phyloP scores from a whole-genome alignment of 2,888 invertebrate species.

The Idaea straminata region DNA sequence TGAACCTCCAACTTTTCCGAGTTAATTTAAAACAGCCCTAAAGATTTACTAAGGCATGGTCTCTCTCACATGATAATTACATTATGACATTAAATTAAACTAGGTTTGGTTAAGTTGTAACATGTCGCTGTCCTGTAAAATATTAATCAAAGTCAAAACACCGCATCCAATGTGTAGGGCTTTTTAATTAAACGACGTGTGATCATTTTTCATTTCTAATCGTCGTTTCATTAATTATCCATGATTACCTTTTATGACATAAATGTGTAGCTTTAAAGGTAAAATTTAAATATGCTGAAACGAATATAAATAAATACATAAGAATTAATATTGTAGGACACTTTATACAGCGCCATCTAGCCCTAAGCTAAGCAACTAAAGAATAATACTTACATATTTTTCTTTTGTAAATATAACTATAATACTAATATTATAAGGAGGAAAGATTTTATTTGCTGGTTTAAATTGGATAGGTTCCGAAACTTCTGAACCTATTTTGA shows the following conservation, averaged over 20 bases:
- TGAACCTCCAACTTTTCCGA: neutral
- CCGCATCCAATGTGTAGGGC: conserved; percentile 55
- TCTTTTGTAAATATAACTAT: no score
- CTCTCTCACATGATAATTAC: neutral
- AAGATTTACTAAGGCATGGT: neutral
- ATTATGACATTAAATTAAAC: conserved; percentile 6
- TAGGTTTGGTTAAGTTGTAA: conserved; percentile 42
- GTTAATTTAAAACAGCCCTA: neutral
- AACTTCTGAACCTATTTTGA: no score
- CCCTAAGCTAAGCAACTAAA: no score
- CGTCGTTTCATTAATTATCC: conserved; percentile 67
- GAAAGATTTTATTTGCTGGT: no score
- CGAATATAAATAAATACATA: no score
- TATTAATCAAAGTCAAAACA: conserved; percentile 74
- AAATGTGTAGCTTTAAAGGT: conserved; percentile 34
- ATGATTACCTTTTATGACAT: conserved; percentile 68
- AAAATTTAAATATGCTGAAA: conserved; percentile 15
- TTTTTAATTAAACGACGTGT: conserved; percentile 67
- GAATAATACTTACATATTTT: no score
- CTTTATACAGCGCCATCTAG: no score
- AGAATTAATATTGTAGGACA: no score
- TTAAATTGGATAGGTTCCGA: no score
- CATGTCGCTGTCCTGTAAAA: conserved; percentile 58
- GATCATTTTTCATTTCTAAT: conserved; percentile 70
- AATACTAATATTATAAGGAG: no score